Percentiles rank a stretch among this genome's conserved stretches.
These are phyloP conservation scores for Orcinus orca DNA, from an alignment of 2,113 vertebrate species.

Conservation along the genomic window DNA sequence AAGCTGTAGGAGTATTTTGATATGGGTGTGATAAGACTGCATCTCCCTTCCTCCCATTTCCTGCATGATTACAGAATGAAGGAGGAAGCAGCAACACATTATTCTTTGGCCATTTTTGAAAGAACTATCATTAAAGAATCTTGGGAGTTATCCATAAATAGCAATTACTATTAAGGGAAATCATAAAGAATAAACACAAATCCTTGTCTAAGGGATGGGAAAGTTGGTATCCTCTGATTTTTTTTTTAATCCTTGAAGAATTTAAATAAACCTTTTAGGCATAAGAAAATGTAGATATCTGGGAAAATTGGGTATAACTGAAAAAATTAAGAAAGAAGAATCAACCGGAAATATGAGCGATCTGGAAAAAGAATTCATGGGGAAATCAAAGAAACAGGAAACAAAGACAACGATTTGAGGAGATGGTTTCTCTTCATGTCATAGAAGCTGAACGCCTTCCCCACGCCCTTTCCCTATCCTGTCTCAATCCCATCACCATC, in stretches of 20 bases:
- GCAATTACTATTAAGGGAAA: not conserved
- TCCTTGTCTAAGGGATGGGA: not conserved
- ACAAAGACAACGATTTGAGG: not conserved
- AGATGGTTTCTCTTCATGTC: accelerated
- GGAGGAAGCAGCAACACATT: not conserved
- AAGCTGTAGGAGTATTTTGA: not conserved
- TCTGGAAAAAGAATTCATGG: not conserved
- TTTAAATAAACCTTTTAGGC: not conserved
- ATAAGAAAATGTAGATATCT: not conserved
- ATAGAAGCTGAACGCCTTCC: no score
- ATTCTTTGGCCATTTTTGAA: not conserved
- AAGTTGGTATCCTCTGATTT: not conserved
- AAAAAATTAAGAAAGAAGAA: not conserved
- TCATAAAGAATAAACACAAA: not conserved
- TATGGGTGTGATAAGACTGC: not conserved
- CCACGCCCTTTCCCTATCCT: accelerated
- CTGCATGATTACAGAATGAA: not conserved
- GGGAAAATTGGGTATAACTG: not conserved
- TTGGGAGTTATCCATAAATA: not conserved
- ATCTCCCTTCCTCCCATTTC: not conserved
- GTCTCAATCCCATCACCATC: accelerated
- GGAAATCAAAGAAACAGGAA: not conserved
- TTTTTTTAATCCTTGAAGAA: not conserved
- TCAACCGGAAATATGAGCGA: not conserved
- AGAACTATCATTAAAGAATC: not conserved